A percentile compares a stretch with the other conserved stretches of the same genome.
phyloP scores from a whole-genome alignment of 2,113 vertebrate species.

The Oceanodroma tethys region DNA sequence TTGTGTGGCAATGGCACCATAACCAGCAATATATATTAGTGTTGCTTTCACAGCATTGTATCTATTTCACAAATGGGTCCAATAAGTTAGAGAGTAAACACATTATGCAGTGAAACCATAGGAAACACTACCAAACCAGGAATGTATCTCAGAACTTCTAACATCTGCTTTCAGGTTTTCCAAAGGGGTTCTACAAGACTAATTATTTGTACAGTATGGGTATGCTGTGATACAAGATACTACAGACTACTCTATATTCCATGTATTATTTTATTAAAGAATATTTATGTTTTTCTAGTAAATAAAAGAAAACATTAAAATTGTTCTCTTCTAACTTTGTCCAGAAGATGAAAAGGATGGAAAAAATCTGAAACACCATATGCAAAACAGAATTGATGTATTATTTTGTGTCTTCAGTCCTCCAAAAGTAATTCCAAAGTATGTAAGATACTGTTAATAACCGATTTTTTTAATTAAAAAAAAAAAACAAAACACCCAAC shows the following conservation, averaged over 20 bases:
- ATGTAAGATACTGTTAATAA: neutral
- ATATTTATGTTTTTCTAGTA: neutral
- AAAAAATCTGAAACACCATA: neutral
- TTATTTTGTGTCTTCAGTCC: neutral
- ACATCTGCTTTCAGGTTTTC: neutral
- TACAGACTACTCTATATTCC: neutral
- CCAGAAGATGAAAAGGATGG: neutral
- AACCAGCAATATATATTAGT: neutral
- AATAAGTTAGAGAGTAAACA: neutral
- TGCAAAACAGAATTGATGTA: neutral
- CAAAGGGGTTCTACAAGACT: neutral
- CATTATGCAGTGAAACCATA: neutral
- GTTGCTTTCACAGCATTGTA: neutral
- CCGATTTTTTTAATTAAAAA: rapidly evolving
- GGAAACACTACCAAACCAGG: neutral
- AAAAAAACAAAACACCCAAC: neutral
- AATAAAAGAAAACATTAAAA: neutral
- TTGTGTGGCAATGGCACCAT: neutral
- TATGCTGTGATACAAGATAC: neutral
- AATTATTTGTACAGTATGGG: neutral
- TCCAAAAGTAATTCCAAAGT: neutral
- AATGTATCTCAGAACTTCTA: neutral
- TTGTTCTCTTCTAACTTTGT: neutral
- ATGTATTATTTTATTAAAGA: neutral
- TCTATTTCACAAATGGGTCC: neutral